These are phyloP conservation scores for Cerastis rubricosa DNA, from an alignment of 2,888 invertebrate genomes.

Conservation along the genomic window DNA sequence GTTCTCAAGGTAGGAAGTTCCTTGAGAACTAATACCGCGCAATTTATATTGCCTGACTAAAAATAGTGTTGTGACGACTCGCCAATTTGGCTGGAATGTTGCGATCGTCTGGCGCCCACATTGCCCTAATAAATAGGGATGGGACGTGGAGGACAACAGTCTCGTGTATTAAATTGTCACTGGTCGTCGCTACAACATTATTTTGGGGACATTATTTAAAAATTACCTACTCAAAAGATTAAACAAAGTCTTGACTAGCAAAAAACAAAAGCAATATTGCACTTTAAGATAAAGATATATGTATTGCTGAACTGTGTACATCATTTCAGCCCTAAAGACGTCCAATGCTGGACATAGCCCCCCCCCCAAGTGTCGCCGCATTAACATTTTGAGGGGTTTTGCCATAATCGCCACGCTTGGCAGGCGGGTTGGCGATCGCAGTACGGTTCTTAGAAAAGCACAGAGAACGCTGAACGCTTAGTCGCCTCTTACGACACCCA, in stretches of 20 bases:
- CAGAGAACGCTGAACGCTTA: too few species aligned
- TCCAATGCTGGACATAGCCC: too few species aligned
- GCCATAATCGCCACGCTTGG: too few species aligned
- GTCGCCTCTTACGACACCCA: too few species aligned
- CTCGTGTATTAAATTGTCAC: slow-evolving; percentile 9
- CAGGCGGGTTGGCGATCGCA: too few species aligned
- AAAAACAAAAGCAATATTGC: background rate
- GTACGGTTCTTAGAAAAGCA: too few species aligned
- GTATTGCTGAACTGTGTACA: too few species aligned
- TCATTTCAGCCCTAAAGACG: too few species aligned
- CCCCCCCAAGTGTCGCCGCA: too few species aligned
- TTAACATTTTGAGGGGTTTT: too few species aligned
- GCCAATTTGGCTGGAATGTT: slow-evolving; percentile 74
- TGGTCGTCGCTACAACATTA: background rate
- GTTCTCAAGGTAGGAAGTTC: slow-evolving; percentile 60
- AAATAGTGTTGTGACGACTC: slow-evolving; percentile 69
- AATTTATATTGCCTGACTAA: slow-evolving; percentile 68
- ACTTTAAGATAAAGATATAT: too few species aligned
- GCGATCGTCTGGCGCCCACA: slow-evolving; percentile 72
- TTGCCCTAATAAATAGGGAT: slow-evolving; percentile 62
- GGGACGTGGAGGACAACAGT: slow-evolving; percentile 19
- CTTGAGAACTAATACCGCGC: slow-evolving; percentile 59
- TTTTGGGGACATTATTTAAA: background rate
- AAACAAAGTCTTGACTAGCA: background rate
- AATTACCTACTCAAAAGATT: background rate